Percentiles rank a stretch among this genome's conserved stretches.
Conservation (phyloP, 1,140 invertebrate genomes). For the Phthorimaea operculella region DNA sequence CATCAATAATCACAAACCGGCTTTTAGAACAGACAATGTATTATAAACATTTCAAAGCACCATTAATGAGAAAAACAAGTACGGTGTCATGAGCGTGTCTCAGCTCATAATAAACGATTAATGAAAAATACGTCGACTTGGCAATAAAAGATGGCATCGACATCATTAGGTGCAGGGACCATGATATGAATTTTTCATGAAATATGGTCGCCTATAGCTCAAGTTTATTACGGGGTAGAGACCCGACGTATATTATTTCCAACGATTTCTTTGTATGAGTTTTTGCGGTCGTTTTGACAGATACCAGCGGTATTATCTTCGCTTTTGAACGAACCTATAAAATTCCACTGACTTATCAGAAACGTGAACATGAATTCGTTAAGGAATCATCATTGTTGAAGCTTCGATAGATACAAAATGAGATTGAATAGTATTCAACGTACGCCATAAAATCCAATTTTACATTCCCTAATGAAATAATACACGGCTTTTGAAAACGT, state of each 20-base stretch:
- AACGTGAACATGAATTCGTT: slow-evolving; percentile 42
- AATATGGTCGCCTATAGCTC: slow-evolving; percentile 47
- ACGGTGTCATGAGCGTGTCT: slow-evolving; percentile 1
- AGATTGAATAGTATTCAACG: not conserved
- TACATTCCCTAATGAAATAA: slow-evolving; percentile 6
- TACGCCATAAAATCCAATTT: not conserved
- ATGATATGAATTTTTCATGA: slow-evolving; percentile 65
- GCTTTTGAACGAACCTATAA: slow-evolving; percentile 41
- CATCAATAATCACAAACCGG: no score
- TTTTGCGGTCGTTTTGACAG: slow-evolving; percentile 36
- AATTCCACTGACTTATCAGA: slow-evolving; percentile 25
- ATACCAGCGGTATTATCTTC: slow-evolving; percentile 41
- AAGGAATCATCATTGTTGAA: slow-evolving; percentile 4
- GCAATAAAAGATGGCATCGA: slow-evolving; percentile 58
- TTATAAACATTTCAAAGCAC: no score
- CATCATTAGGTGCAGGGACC: slow-evolving; percentile 51
- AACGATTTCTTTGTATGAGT: slow-evolving; percentile 33
- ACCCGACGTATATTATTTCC: slow-evolving; percentile 37
- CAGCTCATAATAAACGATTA: slow-evolving; percentile 49
- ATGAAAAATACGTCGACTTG: slow-evolving; percentile 55
- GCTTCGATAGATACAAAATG: not conserved
- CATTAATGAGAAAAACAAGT: not conserved
- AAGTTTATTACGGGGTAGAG: slow-evolving; percentile 39
- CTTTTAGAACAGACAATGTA: no score
- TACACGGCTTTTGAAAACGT: slow-evolving; percentile 23